Evolutionary conservation across 2,797 vertebrate species (phyloP).

Genomic region (Squalus acanthias): DNA sequence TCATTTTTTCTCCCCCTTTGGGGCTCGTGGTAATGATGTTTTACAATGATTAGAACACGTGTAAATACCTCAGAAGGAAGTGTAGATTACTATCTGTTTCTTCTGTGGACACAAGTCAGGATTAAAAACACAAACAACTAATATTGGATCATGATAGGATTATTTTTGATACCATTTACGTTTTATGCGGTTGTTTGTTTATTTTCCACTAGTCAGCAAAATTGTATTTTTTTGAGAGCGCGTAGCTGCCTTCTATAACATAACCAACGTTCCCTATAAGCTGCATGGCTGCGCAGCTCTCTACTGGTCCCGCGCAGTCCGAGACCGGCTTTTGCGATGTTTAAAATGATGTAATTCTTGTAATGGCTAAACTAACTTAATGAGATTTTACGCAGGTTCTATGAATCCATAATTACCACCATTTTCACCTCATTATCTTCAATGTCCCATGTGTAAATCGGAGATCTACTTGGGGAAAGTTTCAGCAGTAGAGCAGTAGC

Average conservation of each 20-base stretch:
- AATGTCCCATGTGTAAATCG: not conserved
- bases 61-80: not conserved
- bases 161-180: not conserved
- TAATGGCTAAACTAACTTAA: not conserved
- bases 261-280: too few species aligned
- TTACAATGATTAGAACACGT: slow-evolving; percentile 57
- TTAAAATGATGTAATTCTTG: not conserved
- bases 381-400: not conserved
- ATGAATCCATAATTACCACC: slow-evolving; percentile 8
- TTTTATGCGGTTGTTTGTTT: not conserved
- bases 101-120: not conserved
- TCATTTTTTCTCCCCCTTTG: slow-evolving; percentile 41
- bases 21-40: slow-evolving; percentile 54
- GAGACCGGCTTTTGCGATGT: too few species aligned
- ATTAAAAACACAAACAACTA: not conserved
- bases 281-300: too few species aligned
- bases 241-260: not conserved
- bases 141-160: not conserved
- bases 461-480: not conserved
- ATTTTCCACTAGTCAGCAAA: not conserved
- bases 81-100: not conserved
- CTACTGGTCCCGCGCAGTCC: too few species aligned
- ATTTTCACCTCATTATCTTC: not conserved
- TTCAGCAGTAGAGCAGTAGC: not conserved
- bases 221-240: not conserved